These are phyloP conservation scores for Atractosteus spatula DNA, from an alignment of 2,113 vertebrate species.

Conservation along the genomic window DNA sequence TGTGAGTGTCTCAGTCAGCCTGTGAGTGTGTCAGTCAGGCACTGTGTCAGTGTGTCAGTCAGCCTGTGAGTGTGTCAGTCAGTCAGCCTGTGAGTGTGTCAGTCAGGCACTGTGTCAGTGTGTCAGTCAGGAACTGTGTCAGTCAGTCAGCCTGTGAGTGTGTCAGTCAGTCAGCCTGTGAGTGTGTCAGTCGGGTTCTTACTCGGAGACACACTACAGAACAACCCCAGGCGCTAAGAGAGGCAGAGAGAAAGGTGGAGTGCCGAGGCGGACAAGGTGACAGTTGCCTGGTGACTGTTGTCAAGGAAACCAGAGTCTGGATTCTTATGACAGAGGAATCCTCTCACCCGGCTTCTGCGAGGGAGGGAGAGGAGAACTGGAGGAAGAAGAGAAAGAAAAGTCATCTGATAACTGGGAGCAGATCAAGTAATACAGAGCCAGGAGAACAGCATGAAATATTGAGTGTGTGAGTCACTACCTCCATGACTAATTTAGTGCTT, in stretches of 20 bases:
- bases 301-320: constrained; percentile 54
- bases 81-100: too few species aligned
- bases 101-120: too few species aligned
- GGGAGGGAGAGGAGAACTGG: not conserved
- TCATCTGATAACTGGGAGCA: constrained; percentile 19
- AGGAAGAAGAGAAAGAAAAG: not conserved
- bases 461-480: constrained; percentile 46
- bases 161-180: too few species aligned
- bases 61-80: too few species aligned
- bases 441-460: constrained; percentile 37
- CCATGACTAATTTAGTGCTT: constrained; percentile 39
- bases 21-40: too few species aligned
- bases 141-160: too few species aligned
- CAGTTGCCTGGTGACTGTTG: constrained; percentile 67
- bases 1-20: too few species aligned
- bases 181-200: not conserved
- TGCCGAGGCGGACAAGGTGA: constrained; percentile 28
- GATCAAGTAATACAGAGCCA: constrained; percentile 29
- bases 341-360: constrained; percentile 1
- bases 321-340: constrained; percentile 27
- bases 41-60: too few species aligned
- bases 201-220: not conserved
- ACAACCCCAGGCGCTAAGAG: not conserved
- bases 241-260: constrained; percentile 33
- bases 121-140: too few species aligned